A percentile compares a stretch with the other conserved stretches of the same genome.
Conservation (phyloP, 92 coral and sea anemone genomes). For the Siderastrea radians region DNA sequence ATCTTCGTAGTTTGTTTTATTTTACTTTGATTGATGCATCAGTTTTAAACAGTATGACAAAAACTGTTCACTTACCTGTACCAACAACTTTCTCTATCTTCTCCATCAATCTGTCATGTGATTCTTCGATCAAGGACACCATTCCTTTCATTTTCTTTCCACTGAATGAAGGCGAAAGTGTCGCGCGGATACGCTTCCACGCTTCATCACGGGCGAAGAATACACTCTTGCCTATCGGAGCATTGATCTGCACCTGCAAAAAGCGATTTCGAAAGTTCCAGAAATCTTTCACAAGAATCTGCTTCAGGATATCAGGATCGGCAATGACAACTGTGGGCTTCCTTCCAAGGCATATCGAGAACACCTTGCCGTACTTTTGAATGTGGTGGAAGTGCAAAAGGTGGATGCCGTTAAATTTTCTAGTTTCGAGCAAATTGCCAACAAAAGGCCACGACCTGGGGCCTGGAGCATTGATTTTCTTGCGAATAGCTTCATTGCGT, state of each 20-base stretch:
- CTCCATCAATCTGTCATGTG: conserved; percentile 55
- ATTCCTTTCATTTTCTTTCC: conserved; percentile 71
- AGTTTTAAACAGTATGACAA: neutral
- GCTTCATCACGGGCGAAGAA: conserved; percentile 53
- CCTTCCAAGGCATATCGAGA: conserved; percentile 60
- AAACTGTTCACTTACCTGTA: conserved; percentile 44
- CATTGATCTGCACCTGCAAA: neutral
- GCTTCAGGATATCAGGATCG: conserved; percentile 80
- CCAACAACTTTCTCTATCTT: conserved; percentile 61
- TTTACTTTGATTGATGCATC: neutral
- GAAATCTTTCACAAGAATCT: conserved; percentile 83
- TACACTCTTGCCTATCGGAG: conserved; percentile 27
- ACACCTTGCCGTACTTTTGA: conserved; percentile 78
- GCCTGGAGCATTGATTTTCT: conserved; percentile 70
- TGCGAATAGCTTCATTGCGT: conserved; percentile 29
- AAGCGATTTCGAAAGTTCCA: conserved; percentile 68
- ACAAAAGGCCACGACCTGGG: conserved; percentile 64
- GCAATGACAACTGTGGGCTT: conserved; percentile 66
- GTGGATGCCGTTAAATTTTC: conserved; percentile 72
- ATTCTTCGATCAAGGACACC: conserved; percentile 65
- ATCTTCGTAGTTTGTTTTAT: too few species aligned
- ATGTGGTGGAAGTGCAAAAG: conserved; percentile 54
- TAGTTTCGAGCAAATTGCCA: conserved; percentile 74
- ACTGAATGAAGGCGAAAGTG: conserved; percentile 75
- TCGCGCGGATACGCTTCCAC: conserved; percentile 74